Base-by-base conservation (phyloP, 2,888 invertebrate genomes). In the Omphaloscelis lunosa region DNA sequence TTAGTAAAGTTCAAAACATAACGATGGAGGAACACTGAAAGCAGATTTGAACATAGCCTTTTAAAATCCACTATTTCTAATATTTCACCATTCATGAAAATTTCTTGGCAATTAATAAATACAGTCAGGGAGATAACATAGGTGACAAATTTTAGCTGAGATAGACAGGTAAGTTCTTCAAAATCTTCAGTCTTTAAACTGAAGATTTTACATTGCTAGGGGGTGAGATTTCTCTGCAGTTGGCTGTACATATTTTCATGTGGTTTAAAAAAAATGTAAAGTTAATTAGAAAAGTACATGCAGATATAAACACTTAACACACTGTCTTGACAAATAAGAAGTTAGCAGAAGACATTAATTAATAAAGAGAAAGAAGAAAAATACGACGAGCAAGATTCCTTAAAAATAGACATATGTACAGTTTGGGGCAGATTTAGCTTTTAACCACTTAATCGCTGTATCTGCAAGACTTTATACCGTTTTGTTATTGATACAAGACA, bases 301-400 rank as follows among this genome's bases (percentile, higher is more conserved):
- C 20, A 56, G 39, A 56, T 48, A 29, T 29, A 41, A 62, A 61
- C 23, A 45, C 45, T 39, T 45, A 39, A 39, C 27, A 62, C 15
- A 51, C 58, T 48, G 53, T 27, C 1, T 56, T 63, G 56, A 75
- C 4, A 58, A 75, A 78, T 65, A 12, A 9, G n/a, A 63, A 41
- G 9, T 56, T 48, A 51, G 9, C 23, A 63, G n/a, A 41, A 51
- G 34, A 51, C 4, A 80, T 58, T 9, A 23, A 29, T n/a, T n/a
- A 59, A 65, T 59, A 41, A 29, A 41, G 17, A 9, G n/a, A 58
- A 82, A 34, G 5, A 82, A 41, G 39, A 56, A 75, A 56, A 82
- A 23, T 9, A 53, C 7, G 27, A 75, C 9, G 20, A n/a, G 17
- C 12, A 39, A 48, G n/a, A 58, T 48, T 56, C 23, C 11, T 20